Conservation (phyloP, 2,888 invertebrate genomes). For the Aricia artaxerxes region DNA sequence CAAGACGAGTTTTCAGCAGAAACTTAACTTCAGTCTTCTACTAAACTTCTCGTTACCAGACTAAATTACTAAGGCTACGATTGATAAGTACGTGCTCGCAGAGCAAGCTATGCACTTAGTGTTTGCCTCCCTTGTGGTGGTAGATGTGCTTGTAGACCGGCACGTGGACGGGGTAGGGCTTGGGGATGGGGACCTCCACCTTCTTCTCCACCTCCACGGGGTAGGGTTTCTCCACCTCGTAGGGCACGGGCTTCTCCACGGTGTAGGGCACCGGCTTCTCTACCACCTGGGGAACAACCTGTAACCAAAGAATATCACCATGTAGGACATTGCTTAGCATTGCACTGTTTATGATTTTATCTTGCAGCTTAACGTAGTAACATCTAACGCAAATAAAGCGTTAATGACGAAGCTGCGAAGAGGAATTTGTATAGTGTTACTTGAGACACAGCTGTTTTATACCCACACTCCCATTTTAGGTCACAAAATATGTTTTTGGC, state of each 20-base stretch:
- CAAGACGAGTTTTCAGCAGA: background rate
- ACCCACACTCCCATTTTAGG: no score
- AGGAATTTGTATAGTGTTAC: no score
- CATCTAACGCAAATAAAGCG: no score
- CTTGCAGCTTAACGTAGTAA: no score
- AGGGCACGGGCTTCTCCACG: slow-evolving; percentile 86
- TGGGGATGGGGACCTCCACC: slow-evolving; percentile 85
- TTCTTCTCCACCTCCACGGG: slow-evolving; percentile 88
- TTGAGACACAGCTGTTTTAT: no score
- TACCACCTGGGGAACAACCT: slow-evolving; percentile 85
- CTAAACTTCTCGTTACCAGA: background rate
- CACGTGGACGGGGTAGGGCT: slow-evolving; percentile 87
- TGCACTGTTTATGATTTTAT: no score
- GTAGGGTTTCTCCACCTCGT: slow-evolving; percentile 87
- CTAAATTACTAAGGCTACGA: slow-evolving; percentile 5
- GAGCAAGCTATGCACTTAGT: slow-evolving; percentile 54
- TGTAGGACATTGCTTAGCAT: no score
- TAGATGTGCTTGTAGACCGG: slow-evolving; percentile 88
- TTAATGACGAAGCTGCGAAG: no score
- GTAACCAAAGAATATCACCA: slow-evolving; percentile 42
- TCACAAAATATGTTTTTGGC: no score
- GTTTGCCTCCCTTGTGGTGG: slow-evolving; percentile 81
- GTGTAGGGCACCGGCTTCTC: slow-evolving; percentile 87
- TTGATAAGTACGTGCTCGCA: slow-evolving; percentile 35
- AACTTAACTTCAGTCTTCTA: background rate